Evolutionary conservation across 2,888 invertebrate species (phyloP).

Genomic region (Melieria picta): DNA sequence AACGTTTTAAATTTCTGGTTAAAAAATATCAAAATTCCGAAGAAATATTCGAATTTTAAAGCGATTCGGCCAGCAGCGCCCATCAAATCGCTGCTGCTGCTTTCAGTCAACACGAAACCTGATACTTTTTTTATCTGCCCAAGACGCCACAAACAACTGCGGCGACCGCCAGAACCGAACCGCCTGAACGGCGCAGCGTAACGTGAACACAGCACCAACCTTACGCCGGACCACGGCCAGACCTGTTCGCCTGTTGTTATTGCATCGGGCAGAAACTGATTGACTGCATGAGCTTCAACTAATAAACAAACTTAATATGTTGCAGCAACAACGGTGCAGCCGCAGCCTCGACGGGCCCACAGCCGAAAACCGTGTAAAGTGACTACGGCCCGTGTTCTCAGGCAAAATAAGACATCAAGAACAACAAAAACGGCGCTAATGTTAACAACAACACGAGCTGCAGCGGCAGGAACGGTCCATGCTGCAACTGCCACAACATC

Average conservation of each 20-base stretch:
- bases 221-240: conserved; percentile 21
- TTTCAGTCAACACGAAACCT: not conserved
- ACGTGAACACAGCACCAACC: conserved; percentile 24
- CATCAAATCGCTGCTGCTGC: no score
- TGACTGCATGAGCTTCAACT: conserved; percentile 31
- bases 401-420: no score
- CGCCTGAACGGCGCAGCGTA: conserved; percentile 3
- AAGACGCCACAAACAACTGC: conserved; percentile 24
- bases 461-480: not conserved
- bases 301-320: conserved; percentile 34
- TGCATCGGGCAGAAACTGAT: conserved; percentile 27
- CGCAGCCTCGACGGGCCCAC: not conserved
- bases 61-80: no score
- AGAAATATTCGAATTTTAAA: no score
- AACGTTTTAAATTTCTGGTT: conserved; percentile 20
- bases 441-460: no score
- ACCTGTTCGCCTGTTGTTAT: conserved; percentile 10
- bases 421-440: no score
- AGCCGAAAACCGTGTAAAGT: no score
- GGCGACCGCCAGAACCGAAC: not conserved
- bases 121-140: not conserved
- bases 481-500: not conserved
- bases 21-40: not conserved
- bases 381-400: no score
- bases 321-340: conserved; percentile 23